Evolutionary conservation across 2,888 invertebrate genomes (phyloP), one percentile per base, ranked within the genome.

Genomic region (Eugnorisma glareosa): DNA sequence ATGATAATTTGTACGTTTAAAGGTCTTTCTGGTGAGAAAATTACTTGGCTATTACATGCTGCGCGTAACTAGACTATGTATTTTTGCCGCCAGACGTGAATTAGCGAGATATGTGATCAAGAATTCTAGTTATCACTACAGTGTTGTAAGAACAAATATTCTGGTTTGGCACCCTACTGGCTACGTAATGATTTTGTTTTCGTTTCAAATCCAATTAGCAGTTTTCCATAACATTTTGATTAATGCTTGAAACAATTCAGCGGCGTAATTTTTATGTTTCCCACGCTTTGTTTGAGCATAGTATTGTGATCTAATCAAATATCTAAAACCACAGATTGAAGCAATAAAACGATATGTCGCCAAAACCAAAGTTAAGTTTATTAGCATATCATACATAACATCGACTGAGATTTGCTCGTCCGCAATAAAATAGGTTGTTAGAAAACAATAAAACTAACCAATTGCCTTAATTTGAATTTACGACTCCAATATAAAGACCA

Each of bases 11-110:
- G 77, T 66, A 80, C 68, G 45, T 75, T 85, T 80, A 75, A 75
- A 82, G 66, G 77, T 82, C 68, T 72, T 73, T 48, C 63, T 69
- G 82, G 76, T 67, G 83, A 83, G 83, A 82, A 85, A 86, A 86
- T 86, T 73, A 64, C 73, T 72, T 43, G 35, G 40, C 67, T 67
- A 72, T 86, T 73, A 72, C 74, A 80, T 70, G 13, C 59, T 67
- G 40, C 67, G 75, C 81, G 64, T 78, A 81, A 66, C 75, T 66
- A 64, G 66, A 85, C 57, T 45, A 66, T 66, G 81, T 75, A 75
- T 82, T 81, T 80, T 77, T 63, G 61, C 72, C 72, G 71, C 61
- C 59, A 28, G 48, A 67, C 68, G 35, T 31, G 48, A 68, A 85
- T 82, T 82, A 75, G 51, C 37, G 63, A 71, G 35, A 68, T 59